These are phyloP conservation scores for Chymomyza caudatula DNA, from an alignment of 2,888 invertebrate species.

Conservation along the genomic window DNA sequence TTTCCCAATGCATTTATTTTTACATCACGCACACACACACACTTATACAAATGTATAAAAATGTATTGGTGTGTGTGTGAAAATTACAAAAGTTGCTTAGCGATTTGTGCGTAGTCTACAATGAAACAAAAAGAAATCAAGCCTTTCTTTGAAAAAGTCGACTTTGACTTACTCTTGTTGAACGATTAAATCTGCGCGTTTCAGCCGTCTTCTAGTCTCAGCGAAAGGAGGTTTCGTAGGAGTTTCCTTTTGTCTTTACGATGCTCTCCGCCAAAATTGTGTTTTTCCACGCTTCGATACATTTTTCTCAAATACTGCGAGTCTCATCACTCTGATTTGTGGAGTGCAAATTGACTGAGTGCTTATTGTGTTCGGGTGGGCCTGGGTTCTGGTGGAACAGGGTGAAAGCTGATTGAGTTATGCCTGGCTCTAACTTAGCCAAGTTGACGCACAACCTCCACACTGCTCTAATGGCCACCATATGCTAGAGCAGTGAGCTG, in stretches of 20 bases:
- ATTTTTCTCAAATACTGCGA: no score
- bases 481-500: no score
- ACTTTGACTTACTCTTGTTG: neutral
- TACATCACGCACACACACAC: constrained; percentile 43
- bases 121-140: constrained; percentile 14
- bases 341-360: no score
- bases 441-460: no score
- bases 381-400: no score
- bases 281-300: neutral
- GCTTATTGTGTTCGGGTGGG: no score
- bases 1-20: constrained; percentile 47
- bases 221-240: no score
- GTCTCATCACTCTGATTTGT: no score
- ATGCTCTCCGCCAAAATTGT: neutral
- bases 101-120: constrained; percentile 23
- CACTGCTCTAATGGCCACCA: no score
- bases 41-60: neutral
- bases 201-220: no score
- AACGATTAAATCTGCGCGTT: neutral
- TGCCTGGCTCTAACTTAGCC: no score
- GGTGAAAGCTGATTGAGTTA: no score
- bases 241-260: neutral
- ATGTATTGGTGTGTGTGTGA: constrained; percentile 3
- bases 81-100: constrained; percentile 47
- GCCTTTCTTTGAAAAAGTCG: neutral